Base-by-base conservation (phyloP, 1,140 invertebrate species). In the Reticulitermes speratus region DNA sequence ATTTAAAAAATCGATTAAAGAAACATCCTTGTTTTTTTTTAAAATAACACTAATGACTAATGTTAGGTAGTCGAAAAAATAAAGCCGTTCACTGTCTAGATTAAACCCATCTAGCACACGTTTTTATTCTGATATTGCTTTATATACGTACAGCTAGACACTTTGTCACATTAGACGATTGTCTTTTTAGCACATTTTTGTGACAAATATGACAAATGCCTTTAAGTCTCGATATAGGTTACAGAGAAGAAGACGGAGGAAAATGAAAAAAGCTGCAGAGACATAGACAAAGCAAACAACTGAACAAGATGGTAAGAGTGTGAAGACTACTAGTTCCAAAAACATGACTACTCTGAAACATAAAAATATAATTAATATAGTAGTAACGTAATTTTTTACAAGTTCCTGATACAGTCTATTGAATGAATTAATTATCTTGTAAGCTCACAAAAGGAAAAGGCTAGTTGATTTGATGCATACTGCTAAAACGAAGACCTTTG, bases 81-180 rank as follows among this genome's bases (percentile, higher is more conserved):
- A 9, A n/a, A 75, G n/a, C 65, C 30, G 5, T 65, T 16, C 59
- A 65, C 19, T 65, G 1, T n/a, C 59, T 23, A 65, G 9, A 23
- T 23, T 65, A 65, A 23, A 25, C n/a, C n/a, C 65, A n/a, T 30
- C 65, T 14, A 55, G 2, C 52, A 48, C 48, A 12, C 7, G 16
- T 55, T 55, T 55, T 21, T 21, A 55, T 16, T 16, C 52, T 16
- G 14, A 55, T 55, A 55, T 16, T 55, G 52, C 5, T 38, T 38
- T 38, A 38, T 14, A 52, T 55, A 55, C 52, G 52, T 55, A 55
- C 52, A 55, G 16, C 48, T 48, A 21, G 65, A n/a, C 65, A 30
- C 65, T 75, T 75, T 75, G 65, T 75, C 65, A 75, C 65, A 75
- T 75, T 75, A 75, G n/a, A 6, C 25, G 65, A 75, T 75, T n/a